Evolutionary conservation across 2,888 invertebrate genomes (phyloP), one percentile per base, ranked within the genome.

Genomic region (Crocallis elinguaria): DNA sequence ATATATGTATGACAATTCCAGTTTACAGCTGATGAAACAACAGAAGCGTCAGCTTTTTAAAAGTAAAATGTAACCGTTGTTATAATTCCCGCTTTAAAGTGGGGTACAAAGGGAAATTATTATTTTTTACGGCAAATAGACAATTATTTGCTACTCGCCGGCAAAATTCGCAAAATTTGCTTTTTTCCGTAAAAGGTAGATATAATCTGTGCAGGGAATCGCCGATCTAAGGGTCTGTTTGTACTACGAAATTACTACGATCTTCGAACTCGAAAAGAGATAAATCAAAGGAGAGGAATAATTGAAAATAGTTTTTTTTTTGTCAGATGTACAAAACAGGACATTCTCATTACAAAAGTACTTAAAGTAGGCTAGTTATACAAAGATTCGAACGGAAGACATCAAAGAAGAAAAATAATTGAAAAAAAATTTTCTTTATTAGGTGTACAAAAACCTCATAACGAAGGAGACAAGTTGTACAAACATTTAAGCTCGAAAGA

Each of bases 191-290:
- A 58, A 62, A 62, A 62, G 65, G 65, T 62, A 57, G 59, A 61
- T 57, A 62, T 69, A 71, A 71, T 72, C 69, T 66, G 50, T 35
- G 56, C 51, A 48, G 50, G 46, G 57, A 57, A 67, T 69, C 64
- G 66, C 56, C 62, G 49, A 61, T 59, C 44, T 54, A 52, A 56
- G 39, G 56, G 66, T 49, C 45, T 23, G 13, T 25, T 3, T 36
- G 3, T 48, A 62, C 64, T 42, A 43, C 5, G 7, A 21, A 8
- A 32, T 16, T 21, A 13, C 21, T 11, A 35, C 25, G 23, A 43
- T 13, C 21, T 3, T 12, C 21, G 21, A 36, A 36, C 36, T 25
- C 38, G 38, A 25, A 14, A 25, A 2, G 13, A 11, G 0, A 4
- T 35, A 16, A 16, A 9, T 27, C 1, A 1, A 1, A n/a, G 11